Percentiles rank a stretch among this genome's conserved stretches.
Evolutionary conservation across 2,888 invertebrate genomes (phyloP).

Genomic region (Drosophila pegasa): DNA sequence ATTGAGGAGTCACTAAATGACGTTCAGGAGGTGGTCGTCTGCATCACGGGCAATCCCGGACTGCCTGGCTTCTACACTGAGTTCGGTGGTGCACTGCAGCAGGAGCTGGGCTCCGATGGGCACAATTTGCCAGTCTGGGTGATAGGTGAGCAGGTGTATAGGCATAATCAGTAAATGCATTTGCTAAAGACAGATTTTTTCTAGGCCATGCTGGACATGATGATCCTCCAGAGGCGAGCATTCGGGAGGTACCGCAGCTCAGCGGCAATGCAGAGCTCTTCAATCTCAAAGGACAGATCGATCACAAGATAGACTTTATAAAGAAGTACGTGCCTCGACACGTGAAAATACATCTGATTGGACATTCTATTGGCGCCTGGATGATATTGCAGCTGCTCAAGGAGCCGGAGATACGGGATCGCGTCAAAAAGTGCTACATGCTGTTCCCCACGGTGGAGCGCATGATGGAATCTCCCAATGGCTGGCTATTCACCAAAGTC

Average conservation of each 20-base stretch:
- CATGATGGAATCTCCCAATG: slow-evolving; percentile 91
- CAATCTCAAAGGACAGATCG: slow-evolving; percentile 90
- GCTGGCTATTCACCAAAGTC: slow-evolving; percentile 88
- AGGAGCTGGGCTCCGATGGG: slow-evolving; percentile 84
- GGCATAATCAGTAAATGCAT: neutral
- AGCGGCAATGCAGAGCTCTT: slow-evolving; percentile 88
- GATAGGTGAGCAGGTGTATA: slow-evolving; percentile 86
- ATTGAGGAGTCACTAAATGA: slow-evolving; percentile 87
- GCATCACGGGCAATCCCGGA: slow-evolving; percentile 96
- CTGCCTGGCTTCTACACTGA: slow-evolving; percentile 91
- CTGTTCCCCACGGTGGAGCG: slow-evolving; percentile 95
- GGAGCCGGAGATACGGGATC: slow-evolving; percentile 86
- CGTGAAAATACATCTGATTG: slow-evolving; percentile 92
- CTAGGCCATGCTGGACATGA: slow-evolving; percentile 92
- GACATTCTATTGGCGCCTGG: slow-evolving; percentile 96
- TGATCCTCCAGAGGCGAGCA: slow-evolving; percentile 86
- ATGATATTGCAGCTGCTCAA: slow-evolving; percentile 90
- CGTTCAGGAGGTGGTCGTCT: slow-evolving; percentile 88
- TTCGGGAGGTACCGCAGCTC: slow-evolving; percentile 85
- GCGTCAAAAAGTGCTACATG: slow-evolving; percentile 88
- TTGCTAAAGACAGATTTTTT: neutral
- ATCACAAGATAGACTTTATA: slow-evolving; percentile 87
- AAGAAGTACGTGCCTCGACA: slow-evolving; percentile 89
- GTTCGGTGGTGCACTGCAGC: slow-evolving; percentile 89
- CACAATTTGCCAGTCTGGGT: slow-evolving; percentile 90